Evolutionary conservation across 2,888 invertebrate genomes (phyloP).

Genomic region (Scrobipalpa costella): DNA sequence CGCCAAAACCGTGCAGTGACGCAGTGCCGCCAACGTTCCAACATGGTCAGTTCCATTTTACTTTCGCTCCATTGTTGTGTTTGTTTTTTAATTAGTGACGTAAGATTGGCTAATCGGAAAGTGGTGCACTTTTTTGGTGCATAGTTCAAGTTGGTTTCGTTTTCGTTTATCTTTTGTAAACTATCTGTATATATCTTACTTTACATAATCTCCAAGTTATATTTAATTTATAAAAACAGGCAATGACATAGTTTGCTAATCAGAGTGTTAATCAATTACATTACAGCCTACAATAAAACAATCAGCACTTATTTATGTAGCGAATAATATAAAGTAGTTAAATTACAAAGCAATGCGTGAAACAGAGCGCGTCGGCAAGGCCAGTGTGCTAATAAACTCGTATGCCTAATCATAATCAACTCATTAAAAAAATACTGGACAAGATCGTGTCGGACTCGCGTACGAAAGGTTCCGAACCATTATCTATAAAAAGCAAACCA

Average conservation of each 20-base stretch:
- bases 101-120: conserved; percentile 36
- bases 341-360: conserved; percentile 8
- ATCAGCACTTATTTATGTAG: background rate
- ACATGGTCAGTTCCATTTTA: conserved; percentile 70
- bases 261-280: background rate
- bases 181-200: background rate
- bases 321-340: background rate
- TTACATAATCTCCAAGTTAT: background rate
- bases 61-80: conserved; percentile 50
- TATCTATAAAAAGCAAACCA: no score
- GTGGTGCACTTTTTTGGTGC: conserved; percentile 35
- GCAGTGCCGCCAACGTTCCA: conserved; percentile 32
- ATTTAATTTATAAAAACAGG: background rate
- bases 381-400: conserved; percentile 20
- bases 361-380: conserved; percentile 18
- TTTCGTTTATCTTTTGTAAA: background rate
- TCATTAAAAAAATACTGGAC: conserved; percentile 1
- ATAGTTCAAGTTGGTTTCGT: background rate
- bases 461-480: no score
- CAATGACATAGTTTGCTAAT: background rate
- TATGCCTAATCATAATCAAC: background rate
- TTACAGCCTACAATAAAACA: background rate
- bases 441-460: no score
- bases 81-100: conserved; percentile 46
- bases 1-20: conserved; percentile 39